Evolutionary conservation across 2,797 vertebrate species (phyloP), one percentile per base, ranked within the genome.

Genomic region (Coccyzus lansbergi): DNA sequence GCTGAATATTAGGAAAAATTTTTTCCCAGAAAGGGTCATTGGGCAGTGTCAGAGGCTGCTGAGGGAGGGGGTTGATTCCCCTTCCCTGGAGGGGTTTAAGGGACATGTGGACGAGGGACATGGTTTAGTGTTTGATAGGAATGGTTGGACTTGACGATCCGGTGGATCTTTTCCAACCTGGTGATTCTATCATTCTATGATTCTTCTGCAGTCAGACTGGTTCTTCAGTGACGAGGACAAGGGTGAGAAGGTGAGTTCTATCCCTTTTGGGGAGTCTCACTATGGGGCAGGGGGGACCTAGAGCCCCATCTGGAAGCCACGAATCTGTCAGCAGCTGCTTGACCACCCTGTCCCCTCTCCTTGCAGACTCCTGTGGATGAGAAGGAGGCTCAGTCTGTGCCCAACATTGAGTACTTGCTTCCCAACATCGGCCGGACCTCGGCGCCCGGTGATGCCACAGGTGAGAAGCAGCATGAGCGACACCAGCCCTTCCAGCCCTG

Each of bases 321-420:
- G 42, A 51, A 56, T 25, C 40, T 9, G 1, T 2, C 0, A 4
- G 80, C 76, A 46, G 17, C 33, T 4, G 3, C 68, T 68, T 44
- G 34, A 92, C 8, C 3, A 0, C 17, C 4, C 1, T 3, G 2
- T 12, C 40, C 70, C 34, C 9, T 5, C 42, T 51, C 33, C 81
- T 77, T 49, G 12, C 95, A 99, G 99, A 99, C 99, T 14, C 99
- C 99, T 0, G 99, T 99, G 96, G 99, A 99, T 95, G 99, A 99
- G 62, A 98, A 98, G 97, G 99, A 99, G 76, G 97, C 98, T 25
- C 99, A 99, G 94, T 98, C 99, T 0, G 98, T 99, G 92, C 99
- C 99, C 76, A 99, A 99, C 98, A 99, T 99, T 10, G 99, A 99
- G 97, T 99, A 99, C 96, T 98, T 99, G 96, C 98, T 99, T 77